A percentile compares a stretch with the other conserved stretches of the same genome.
Conservation (phyloP, 1,140 invertebrate genomes). For the Drosophila lowei region DNA sequence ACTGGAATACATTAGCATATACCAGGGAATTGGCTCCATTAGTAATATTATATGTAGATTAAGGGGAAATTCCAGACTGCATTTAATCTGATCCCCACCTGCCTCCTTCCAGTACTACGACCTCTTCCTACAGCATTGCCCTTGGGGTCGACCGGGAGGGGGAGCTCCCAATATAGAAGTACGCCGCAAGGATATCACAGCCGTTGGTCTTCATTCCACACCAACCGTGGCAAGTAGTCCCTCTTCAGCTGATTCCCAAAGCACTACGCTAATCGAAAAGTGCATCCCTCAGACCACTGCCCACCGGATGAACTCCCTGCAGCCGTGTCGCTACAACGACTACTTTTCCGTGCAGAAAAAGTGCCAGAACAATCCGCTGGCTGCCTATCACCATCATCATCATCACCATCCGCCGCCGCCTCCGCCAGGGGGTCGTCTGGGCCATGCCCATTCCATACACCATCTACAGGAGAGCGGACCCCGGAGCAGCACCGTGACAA, state of each 20-base stretch:
- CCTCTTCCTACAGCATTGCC: constrained; percentile 83
- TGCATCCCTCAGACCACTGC: constrained; percentile 51
- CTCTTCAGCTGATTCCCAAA: neutral
- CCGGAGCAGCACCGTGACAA: constrained; percentile 67
- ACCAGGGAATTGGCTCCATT: no score
- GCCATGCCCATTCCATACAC: constrained; percentile 69
- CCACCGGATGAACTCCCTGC: constrained; percentile 68
- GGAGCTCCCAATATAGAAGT: constrained; percentile 83
- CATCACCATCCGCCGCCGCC: constrained; percentile 59
- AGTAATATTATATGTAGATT: neutral
- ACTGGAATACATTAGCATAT: neutral
- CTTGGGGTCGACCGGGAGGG: constrained; percentile 83
- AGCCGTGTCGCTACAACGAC: constrained; percentile 77
- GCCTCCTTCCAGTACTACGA: constrained; percentile 81
- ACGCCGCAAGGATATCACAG: constrained; percentile 83
- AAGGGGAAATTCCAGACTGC: neutral
- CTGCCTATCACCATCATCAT: constrained; percentile 59
- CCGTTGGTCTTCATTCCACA: constrained; percentile 84
- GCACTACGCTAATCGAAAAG: no score
- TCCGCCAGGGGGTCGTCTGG: constrained; percentile 46
- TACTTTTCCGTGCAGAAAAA: constrained; percentile 76
- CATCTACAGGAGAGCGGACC: constrained; percentile 71
- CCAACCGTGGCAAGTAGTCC: constrained; percentile 72
- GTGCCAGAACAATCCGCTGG: constrained; percentile 66
- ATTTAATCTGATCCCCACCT: neutral